Conservation (phyloP, 2,113 vertebrate genomes). For the Anhinga anhinga region DNA sequence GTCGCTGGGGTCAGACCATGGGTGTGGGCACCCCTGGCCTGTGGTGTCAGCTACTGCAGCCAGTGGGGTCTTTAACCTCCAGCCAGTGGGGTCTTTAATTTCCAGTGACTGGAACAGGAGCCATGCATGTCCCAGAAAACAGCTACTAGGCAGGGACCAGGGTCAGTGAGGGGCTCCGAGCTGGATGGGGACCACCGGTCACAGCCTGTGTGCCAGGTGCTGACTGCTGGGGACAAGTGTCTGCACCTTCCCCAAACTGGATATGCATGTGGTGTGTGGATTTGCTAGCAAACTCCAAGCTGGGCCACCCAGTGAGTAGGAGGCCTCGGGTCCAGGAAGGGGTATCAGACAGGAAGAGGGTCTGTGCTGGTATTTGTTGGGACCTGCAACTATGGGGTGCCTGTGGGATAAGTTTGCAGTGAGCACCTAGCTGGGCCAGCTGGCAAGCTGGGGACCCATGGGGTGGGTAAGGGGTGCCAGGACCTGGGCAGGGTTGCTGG, state of each 20-base stretch:
- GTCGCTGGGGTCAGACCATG: neutral
- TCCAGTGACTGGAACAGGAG: rapidly evolving
- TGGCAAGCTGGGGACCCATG: too few relatives aligned
- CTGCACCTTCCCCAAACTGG: neutral
- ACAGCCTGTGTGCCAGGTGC: rapidly evolving
- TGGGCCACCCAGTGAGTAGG: neutral
- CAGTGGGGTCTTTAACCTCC: neutral
- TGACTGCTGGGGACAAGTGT: rapidly evolving
- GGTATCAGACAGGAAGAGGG: neutral
- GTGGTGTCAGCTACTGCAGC: neutral
- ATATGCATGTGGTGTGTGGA: neutral
- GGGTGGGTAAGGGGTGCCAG: neutral
- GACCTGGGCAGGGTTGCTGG: neutral
- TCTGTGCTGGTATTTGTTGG: too few relatives aligned
- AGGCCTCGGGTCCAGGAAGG: rapidly evolving
- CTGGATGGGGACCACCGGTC: rapidly evolving
- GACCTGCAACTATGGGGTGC: too few relatives aligned
- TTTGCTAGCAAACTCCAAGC: neutral
- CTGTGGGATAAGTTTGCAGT: too few relatives aligned
- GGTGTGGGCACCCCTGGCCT: neutral
- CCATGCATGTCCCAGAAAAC: rapidly evolving
- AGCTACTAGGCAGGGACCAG: rapidly evolving
- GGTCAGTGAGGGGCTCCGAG: rapidly evolving
- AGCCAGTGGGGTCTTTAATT: neutral
- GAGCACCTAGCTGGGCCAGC: neutral